Base-by-base conservation (phyloP, 2,797 vertebrate genomes). In the Notoglanidium macrostoma region DNA sequence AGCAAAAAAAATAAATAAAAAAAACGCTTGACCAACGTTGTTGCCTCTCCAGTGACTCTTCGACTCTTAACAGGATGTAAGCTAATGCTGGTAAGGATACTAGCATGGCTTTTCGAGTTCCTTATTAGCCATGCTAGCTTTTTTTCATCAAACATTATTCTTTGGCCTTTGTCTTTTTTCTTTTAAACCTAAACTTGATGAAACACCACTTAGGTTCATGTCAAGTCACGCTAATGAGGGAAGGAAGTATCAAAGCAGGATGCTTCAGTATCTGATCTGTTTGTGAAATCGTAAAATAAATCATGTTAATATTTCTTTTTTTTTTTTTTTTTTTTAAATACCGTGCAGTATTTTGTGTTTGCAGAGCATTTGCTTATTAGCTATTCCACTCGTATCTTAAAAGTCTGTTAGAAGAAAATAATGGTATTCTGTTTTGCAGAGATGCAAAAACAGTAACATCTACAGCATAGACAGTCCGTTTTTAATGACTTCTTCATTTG, bases 291-390 rank as follows among this genome's bases (percentile, higher is more conserved):
- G 9, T n/a, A 78, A 11, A 55, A 78, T 78, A 29, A 86, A 74
- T 73, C 59, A 54, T 88, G 51, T 49, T 86, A 67, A 84, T 29
- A 76, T 49, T 61, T 12, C 23, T 49, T 46, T 49, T 55, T 44
- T 76, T 12, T 59, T 55, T 10, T 55, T 23, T 57, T 17, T 51
- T 5, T 9, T 17, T 68, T 51, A 17, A 40, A 63, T 86, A 86
- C 89, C 87, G 15, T 86, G 55, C 87, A 89, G 87, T 88, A 88
- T 86, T 88, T 86, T 86, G 8, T 15, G 72, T 29, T 51, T 49
- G 73, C 44, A 26, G 72, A 74, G 44, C 44, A 3, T 70, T 70
- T 70, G 32, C 40, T 70, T 23, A 5, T 72, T 57, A 15, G 17
- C 19, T 57, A 0, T 17, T 55, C 29, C 76, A 32, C 14, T 55